Conservation (phyloP, 2,113 vertebrate species). For the Indri indri region DNA sequence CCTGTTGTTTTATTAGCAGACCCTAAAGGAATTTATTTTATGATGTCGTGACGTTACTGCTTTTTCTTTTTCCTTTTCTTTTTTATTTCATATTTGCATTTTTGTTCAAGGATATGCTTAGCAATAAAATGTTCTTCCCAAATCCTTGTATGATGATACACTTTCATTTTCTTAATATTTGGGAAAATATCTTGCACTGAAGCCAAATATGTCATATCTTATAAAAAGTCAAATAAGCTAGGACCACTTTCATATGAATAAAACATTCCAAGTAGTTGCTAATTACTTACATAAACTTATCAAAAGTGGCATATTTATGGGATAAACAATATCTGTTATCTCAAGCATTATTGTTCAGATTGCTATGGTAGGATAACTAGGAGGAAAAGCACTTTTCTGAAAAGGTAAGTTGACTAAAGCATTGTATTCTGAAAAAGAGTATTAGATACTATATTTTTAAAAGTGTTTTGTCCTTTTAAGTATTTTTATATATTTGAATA, state of each 20-base stretch:
- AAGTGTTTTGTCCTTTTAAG: neutral
- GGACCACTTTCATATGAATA: neutral
- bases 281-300: neutral
- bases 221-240: neutral
- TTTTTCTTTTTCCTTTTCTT: constrained; percentile 83
- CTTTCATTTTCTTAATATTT: constrained; percentile 79
- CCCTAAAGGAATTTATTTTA: constrained; percentile 87
- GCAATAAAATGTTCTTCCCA: constrained; percentile 99
- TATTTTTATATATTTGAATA: neutral
- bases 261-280: constrained; percentile 21
- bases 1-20: constrained; percentile 87
- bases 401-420: constrained; percentile 46
- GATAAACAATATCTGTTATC: neutral
- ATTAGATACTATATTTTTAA: neutral
- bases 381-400: neutral
- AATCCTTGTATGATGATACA: constrained; percentile 83
- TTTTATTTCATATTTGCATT: constrained; percentile 89
- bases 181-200: neutral
- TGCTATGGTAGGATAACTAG: neutral
- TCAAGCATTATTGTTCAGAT: neutral
- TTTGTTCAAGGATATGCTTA: constrained; percentile 95
- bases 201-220: neutral
- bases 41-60: constrained; percentile 88
- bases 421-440: neutral
- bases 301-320: neutral